Base-by-base conservation (phyloP, 2,797 vertebrate genomes). In the Ispidina lecontei region DNA sequence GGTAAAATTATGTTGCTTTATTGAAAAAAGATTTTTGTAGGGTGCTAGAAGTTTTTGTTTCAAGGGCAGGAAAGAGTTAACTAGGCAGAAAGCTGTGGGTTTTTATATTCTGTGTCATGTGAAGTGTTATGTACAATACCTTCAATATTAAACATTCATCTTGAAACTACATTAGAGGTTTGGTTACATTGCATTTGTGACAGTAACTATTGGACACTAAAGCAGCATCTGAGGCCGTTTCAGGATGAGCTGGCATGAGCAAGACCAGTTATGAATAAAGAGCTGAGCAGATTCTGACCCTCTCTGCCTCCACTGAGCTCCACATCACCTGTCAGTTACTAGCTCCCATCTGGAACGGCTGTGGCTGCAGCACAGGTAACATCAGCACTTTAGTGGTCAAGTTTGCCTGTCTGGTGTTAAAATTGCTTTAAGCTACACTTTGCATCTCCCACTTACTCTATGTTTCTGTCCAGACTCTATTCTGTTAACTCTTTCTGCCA, bases 311-410 rank as follows among this genome's bases (percentile, higher is more conserved):
- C 54, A 10, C 58, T 17, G 68, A 82, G 65, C 71, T 73, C 35
- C 2, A 1, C 58, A 6, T 8, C 12, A 1, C 54, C 46, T 28
- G 47, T 20, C n/a, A 23, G 21, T 28, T 73, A 21, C 22, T 41
- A 14, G 10, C 60, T 90, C 11, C 0, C 7, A 4, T 5, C 25
- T 47, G 70, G 35, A 69, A 41, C 0, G 0, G 51, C 13, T 31
- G 14, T 70, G 68, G 25, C 81, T 76, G 35, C 46, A 39, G 19
- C 23, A 39, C 51, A 31, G 60, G 58, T 20, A 21, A 7, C 8
- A 23, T 43, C 12, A 13, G 22, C 20, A 14, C 64, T 68, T 49
- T 29, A 10, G n/a, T 0, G 1, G 35, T 77, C 21, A 22, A 2
- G 22, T 21, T 56, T 64, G n/a, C 56, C 55, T 83, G 26, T 78